A percentile compares a stretch with the other conserved stretches of the same genome.
These are phyloP conservation scores for Hyposmocoma kahamanoa DNA, from an alignment of 1,140 invertebrate genomes.

Conservation along the genomic window DNA sequence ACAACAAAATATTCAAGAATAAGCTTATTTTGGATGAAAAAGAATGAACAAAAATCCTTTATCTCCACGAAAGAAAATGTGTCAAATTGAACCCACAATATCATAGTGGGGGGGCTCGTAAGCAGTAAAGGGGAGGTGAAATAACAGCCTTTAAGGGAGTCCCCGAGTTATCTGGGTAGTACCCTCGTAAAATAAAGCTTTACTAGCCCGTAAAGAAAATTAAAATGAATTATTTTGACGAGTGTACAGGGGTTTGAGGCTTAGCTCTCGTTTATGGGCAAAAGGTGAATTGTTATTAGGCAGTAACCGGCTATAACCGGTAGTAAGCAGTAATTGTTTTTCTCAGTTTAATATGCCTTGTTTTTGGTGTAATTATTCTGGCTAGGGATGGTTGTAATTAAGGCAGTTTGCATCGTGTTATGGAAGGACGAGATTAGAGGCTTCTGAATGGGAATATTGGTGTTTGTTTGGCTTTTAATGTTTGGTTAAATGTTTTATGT, in stretches of 20 bases:
- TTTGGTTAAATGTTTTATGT: too few relatives aligned
- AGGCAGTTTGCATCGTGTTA: too few relatives aligned
- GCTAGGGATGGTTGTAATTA: slow-evolving; percentile 21
- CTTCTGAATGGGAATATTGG: slow-evolving; percentile 17
- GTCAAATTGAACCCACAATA: too few relatives aligned
- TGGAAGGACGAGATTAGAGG: too few relatives aligned
- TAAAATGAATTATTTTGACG: slow-evolving; percentile 74
- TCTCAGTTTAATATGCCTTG: slow-evolving; percentile 47
- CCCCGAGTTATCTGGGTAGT: slow-evolving; percentile 59
- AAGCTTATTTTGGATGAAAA: too few relatives aligned
- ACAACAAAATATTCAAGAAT: too few relatives aligned
- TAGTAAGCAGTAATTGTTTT: slow-evolving; percentile 62
- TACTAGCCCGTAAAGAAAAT: slow-evolving; percentile 71
- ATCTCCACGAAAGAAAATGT: too few relatives aligned
- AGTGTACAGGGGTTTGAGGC: slow-evolving; percentile 46
- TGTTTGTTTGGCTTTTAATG: background rate
- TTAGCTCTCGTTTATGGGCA: slow-evolving; percentile 28
- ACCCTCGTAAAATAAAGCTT: slow-evolving; percentile 69
- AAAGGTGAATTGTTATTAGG: slow-evolving; percentile 53
- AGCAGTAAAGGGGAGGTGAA: slow-evolving; percentile 30
- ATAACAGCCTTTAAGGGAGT: slow-evolving; percentile 58
- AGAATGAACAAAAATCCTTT: too few relatives aligned
- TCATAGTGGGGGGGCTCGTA: slow-evolving; percentile 13
- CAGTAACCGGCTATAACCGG: too few relatives aligned
- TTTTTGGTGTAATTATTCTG: slow-evolving; percentile 23